A percentile compares a stretch with the other conserved stretches of the same genome.
These are phyloP conservation scores for Clarias batrachus DNA, from an alignment of 2,113 vertebrate species.

Conservation along the genomic window DNA sequence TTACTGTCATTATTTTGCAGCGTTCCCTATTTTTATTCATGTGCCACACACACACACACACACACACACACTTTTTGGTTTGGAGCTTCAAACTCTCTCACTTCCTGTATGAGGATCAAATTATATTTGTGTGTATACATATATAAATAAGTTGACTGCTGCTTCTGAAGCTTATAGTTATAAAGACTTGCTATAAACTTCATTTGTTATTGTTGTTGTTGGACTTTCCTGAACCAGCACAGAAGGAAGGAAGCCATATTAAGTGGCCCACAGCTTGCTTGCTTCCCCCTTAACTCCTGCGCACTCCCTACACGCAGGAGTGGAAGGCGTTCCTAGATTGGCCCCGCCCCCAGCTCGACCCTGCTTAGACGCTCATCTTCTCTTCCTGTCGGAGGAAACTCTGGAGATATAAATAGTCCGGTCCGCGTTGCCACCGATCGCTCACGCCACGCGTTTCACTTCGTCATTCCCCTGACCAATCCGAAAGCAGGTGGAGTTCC, in stretches of 20 bases:
- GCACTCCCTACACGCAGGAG: not conserved
- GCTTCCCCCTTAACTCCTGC: conserved; percentile 47
- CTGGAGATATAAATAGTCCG: not conserved
- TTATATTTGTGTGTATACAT: too few species aligned
- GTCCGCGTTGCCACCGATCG: too few species aligned
- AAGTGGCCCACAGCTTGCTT: conserved; percentile 26
- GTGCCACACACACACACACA: conserved; percentile 20
- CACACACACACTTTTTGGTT: not conserved
- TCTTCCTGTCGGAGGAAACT: not conserved
- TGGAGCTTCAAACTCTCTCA: not conserved
- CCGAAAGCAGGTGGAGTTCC: not conserved
- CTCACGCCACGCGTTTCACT: not conserved
- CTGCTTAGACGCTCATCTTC: not conserved
- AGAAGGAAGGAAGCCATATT: conserved; percentile 65
- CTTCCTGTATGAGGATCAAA: not conserved
- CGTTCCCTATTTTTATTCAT: not conserved
- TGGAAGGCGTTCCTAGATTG: not conserved
- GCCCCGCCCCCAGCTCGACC: not conserved
- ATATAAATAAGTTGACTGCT: not conserved
- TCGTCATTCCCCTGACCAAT: not conserved
- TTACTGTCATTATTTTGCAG: not conserved
- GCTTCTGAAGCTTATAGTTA: not conserved
- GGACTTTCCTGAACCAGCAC: conserved; percentile 54
- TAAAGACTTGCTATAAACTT: not conserved
- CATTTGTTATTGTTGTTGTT: not conserved